A percentile compares a stretch with the other conserved stretches of the same genome.
These are phyloP conservation scores for Bathynomus jamesi DNA, from an alignment of 1,140 invertebrate species.

Conservation along the genomic window DNA sequence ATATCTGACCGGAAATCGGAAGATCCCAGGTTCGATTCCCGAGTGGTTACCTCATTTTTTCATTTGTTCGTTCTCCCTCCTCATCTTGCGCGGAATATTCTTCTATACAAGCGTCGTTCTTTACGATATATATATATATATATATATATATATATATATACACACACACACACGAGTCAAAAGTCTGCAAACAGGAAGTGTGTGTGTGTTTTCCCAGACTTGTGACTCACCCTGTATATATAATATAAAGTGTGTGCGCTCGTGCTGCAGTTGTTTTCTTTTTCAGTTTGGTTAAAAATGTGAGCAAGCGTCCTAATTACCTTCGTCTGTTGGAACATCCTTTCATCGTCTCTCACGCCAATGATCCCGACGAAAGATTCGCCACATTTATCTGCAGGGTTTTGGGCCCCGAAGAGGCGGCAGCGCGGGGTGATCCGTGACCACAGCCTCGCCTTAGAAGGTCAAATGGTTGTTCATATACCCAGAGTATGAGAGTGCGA, in stretches of 20 bases:
- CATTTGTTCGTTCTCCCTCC: too few relatives aligned
- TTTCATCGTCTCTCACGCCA: slow-evolving; percentile 57
- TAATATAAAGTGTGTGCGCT: too few relatives aligned
- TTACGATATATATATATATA: too few relatives aligned
- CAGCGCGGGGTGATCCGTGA: background rate
- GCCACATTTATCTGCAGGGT: slow-evolving; percentile 7
- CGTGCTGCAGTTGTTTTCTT: background rate
- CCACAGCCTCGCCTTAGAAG: background rate
- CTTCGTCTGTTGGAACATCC: slow-evolving; percentile 73
- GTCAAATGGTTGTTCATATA: too few relatives aligned
- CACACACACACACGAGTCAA: background rate
- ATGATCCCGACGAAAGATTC: slow-evolving; percentile 1
- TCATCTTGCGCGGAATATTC: too few relatives aligned
- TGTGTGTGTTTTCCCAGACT: too few relatives aligned
- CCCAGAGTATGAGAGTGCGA: too few relatives aligned
- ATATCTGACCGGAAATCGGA: too few relatives aligned
- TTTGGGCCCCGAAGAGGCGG: slow-evolving; percentile 5
- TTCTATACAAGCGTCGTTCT: too few relatives aligned
- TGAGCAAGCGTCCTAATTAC: slow-evolving; percentile 80
- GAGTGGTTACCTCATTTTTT: too few relatives aligned
- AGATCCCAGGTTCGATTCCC: too few relatives aligned
- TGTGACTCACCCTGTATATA: too few relatives aligned
- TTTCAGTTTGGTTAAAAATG: slow-evolving; percentile 82
- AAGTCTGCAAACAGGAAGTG: background rate
- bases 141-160: background rate